These are phyloP conservation scores for Craniophora ligustri DNA, from an alignment of 2,888 invertebrate species.

Conservation along the genomic window DNA sequence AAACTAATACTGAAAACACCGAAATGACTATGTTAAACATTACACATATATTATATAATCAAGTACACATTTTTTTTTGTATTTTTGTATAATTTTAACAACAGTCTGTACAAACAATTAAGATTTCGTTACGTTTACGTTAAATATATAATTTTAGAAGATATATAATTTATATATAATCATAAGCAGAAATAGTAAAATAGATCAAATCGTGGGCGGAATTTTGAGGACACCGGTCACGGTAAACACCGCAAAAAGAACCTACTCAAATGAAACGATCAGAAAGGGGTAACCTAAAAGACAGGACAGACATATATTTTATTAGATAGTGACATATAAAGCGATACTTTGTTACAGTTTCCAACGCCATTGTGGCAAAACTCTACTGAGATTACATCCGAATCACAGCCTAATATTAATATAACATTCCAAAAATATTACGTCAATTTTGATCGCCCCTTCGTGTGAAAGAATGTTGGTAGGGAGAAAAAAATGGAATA, in stretches of 20 bases:
- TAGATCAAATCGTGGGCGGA: conserved; percentile 62
- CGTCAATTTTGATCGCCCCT: conserved; percentile 30
- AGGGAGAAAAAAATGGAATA: conserved; percentile 14
- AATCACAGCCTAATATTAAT: conserved; percentile 80
- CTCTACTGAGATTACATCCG: conserved; percentile 65
- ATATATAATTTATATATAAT: conserved; percentile 27
- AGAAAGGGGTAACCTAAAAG: conserved; percentile 14
- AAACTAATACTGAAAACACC: conserved; percentile 84
- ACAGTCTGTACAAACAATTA: conserved; percentile 78
- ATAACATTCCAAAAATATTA: conserved; percentile 73
- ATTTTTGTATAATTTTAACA: conserved; percentile 70
- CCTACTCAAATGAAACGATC: conserved; percentile 15
- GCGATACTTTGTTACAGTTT: conserved; percentile 11
- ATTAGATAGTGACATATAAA: conserved; percentile 10
- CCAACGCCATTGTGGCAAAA: conserved; percentile 40
- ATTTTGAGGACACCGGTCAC: conserved; percentile 26
- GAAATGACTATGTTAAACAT: conserved; percentile 72
- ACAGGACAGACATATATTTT: conserved; percentile 8
- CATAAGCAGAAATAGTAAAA: conserved; percentile 36
- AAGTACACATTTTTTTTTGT: conserved; percentile 61
- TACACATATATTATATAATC: conserved; percentile 63
- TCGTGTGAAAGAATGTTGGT: conserved; percentile 3
- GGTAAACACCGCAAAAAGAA: conserved; percentile 13
- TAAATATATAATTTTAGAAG: conserved; percentile 55
- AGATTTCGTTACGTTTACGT: conserved; percentile 61